Base-by-base conservation (phyloP, 2,797 vertebrate genomes). In the Epinephelus malabaricus region DNA sequence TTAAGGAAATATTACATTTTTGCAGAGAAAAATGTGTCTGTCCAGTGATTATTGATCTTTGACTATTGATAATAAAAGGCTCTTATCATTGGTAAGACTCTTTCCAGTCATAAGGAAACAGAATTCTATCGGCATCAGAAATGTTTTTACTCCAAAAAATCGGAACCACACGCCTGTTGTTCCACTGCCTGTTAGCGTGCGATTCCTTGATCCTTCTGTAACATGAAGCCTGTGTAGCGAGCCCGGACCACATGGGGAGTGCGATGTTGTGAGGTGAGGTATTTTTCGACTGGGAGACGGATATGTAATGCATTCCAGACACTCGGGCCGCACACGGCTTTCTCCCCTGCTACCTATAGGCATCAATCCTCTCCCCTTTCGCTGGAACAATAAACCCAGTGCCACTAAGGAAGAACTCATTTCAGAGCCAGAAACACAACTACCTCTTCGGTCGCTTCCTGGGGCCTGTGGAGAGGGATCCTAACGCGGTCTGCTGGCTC, bases 291-390 rank as follows among this genome's bases (percentile, higher is more conserved):
- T 84, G 88, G 84, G 91, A 92, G 91, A 93, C 81, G 87, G 87
- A 93, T 86, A 73, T 88, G 83, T 95, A 95, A 96, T 95, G 90
- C 87, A 89, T 94, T 95, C 95, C 95, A 95, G 94, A 92, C 91
- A 78, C 86, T 89, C 66, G 23, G 88, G 88, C 87, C 67, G 85
- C 89, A 93, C 92, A 92, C 77, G 53, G 75, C 74, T 89, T 84
- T 88, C 82, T 83, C 90, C 89, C 74, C 82, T 79, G 90, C 95
- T 95, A 95, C 94, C 93, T 94, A 94, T 92, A 93, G 85, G 86
- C 94, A 95, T 96, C 95, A 95, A 92, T 89, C 94, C 91, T 95
- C 93, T 95, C 93, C 70, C 53, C 86, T 94, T 94, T 95, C 92
- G 56, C 90, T 92, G 90, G 63, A 95, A 95, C 92, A 95, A 95